phyloP scores from a whole-genome alignment of 1,140 invertebrate species.

The Nephila pilipes region DNA sequence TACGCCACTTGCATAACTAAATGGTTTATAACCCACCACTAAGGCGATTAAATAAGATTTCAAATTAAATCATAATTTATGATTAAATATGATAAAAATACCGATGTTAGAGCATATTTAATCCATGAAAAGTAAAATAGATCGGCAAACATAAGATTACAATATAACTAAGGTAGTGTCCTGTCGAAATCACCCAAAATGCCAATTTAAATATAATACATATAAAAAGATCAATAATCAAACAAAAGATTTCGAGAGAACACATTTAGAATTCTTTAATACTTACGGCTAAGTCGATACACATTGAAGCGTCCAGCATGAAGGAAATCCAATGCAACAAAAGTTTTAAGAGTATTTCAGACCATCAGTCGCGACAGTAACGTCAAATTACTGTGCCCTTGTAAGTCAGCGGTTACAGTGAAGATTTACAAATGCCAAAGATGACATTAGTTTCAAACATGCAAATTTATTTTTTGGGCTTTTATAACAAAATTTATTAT shows the following conservation, averaged over 20 bases:
- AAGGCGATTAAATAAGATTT: no score
- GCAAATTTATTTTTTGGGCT: background rate
- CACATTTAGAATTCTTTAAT: background rate
- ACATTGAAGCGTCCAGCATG: constrained; percentile 76
- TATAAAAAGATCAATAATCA: no score
- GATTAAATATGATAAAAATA: no score
- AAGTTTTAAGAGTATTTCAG: constrained; percentile 64
- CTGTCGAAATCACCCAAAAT: background rate
- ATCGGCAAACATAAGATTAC: background rate
- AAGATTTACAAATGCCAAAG: background rate
- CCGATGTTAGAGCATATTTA: no score
- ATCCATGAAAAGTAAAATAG: background rate
- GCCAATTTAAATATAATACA: background rate
- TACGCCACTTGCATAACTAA: no score
- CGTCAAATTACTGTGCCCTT: constrained; percentile 66
- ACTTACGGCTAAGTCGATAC: constrained; percentile 74
- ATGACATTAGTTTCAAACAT: background rate
- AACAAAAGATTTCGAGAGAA: no score
- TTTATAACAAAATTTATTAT: no score
- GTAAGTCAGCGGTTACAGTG: background rate
- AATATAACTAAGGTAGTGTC: background rate
- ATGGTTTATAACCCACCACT: no score
- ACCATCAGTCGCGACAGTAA: constrained; percentile 73
- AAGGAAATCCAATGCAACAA: constrained; percentile 75
- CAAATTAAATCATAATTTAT: no score